These are phyloP conservation scores for Tetragonula clypearis DNA, from an alignment of 1,140 invertebrate species.

Conservation along the genomic window DNA sequence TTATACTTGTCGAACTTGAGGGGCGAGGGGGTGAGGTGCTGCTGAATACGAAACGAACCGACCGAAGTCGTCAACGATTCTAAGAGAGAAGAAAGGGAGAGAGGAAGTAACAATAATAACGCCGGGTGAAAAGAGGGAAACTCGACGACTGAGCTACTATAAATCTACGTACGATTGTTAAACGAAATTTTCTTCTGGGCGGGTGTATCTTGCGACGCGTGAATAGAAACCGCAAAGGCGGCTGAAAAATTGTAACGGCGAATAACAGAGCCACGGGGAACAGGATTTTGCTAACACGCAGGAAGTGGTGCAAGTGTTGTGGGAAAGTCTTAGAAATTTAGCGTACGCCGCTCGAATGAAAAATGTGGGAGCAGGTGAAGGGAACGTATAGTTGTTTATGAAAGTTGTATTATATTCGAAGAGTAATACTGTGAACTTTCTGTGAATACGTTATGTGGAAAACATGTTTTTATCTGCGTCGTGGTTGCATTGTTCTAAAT, in stretches of 20 bases:
- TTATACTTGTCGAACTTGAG: constrained; percentile 11
- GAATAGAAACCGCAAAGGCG: not conserved
- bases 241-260: not conserved
- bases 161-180: constrained; percentile 6
- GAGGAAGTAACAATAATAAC: constrained; percentile 29
- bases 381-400: not conserved
- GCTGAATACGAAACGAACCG: constrained; percentile 13
- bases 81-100: not conserved
- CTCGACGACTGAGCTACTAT: not conserved
- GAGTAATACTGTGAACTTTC: too few relatives aligned
- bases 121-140: not conserved
- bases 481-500: too few relatives aligned
- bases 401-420: not conserved
- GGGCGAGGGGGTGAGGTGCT: too few relatives aligned
- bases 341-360: not conserved
- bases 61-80: not conserved
- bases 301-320: not conserved
- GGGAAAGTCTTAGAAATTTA: not conserved
- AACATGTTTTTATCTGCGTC: too few relatives aligned
- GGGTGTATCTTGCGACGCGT: not conserved
- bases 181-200: not conserved
- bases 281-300: not conserved
- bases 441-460: too few relatives aligned
- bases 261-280: not conserved
- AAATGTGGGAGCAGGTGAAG: not conserved